Evolutionary conservation across 1,140 invertebrate species (phyloP).

Genomic region (Leptinotarsa texana): DNA sequence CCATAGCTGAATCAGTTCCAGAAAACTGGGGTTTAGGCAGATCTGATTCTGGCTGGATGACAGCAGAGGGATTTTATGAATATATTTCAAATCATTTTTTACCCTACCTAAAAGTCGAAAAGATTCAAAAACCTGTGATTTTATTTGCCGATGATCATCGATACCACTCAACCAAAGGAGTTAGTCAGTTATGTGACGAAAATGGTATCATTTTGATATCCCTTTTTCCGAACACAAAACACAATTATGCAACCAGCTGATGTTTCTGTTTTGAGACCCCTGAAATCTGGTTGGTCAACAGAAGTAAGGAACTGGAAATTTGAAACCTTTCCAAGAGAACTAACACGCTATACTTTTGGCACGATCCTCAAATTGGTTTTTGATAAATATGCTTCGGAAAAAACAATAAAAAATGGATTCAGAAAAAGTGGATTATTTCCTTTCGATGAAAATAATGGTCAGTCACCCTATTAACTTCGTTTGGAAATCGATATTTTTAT

Average conservation of each 20-base stretch:
- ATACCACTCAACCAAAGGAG: constrained; percentile 52
- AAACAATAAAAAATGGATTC: constrained; percentile 51
- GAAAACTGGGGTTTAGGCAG: constrained; percentile 51
- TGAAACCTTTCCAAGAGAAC: constrained; percentile 32
- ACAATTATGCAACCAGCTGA: constrained; percentile 35
- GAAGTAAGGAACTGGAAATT: constrained; percentile 33
- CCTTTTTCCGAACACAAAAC: constrained; percentile 54
- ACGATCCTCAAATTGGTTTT: constrained; percentile 30
- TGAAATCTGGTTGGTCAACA: background rate
- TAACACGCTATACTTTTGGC: constrained; percentile 32
- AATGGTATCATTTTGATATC: constrained; percentile 54
- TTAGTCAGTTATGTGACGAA: constrained; percentile 52
- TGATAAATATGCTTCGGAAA: constrained; percentile 25
- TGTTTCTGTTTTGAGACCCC: background rate
- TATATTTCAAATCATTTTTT: constrained; percentile 49
- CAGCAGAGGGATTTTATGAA: constrained; percentile 53
- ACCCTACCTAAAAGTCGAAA: constrained; percentile 45
- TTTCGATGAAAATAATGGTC: constrained; percentile 43
- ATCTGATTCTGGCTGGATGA: constrained; percentile 55
- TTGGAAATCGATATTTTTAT: too few species aligned
- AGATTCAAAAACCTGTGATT: constrained; percentile 50
- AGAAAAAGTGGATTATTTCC: constrained; percentile 51
- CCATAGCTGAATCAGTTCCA: constrained; percentile 41
- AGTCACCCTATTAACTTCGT: too few species aligned
- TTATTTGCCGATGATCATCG: constrained; percentile 56